Conservation (phyloP, 2,797 vertebrate genomes). For the Hydrophis major region DNA sequence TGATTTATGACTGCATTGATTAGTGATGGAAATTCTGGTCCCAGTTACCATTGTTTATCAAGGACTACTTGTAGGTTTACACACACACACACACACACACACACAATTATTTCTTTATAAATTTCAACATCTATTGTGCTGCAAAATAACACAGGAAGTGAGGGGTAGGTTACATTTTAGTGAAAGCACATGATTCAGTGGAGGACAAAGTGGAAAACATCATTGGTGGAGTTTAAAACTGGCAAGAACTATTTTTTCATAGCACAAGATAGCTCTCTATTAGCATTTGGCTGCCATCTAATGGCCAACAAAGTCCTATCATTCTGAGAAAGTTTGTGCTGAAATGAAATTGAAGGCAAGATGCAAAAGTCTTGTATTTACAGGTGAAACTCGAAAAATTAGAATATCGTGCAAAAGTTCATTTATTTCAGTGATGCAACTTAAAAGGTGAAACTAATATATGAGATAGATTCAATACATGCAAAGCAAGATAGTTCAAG, state of each 20-base stretch:
- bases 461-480: too few relatives aligned
- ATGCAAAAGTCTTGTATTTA: background rate
- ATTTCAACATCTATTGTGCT: background rate
- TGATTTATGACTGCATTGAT: background rate
- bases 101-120: background rate
- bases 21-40: background rate
- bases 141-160: background rate
- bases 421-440: too few relatives aligned
- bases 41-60: background rate
- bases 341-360: background rate
- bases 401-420: too few relatives aligned
- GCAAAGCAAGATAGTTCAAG: too few relatives aligned
- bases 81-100: too few relatives aligned
- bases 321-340: background rate
- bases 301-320: conserved; percentile 35
- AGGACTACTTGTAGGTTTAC: background rate
- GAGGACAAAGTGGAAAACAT: background rate
- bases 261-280: rapidly evolving
- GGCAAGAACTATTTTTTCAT: rapidly evolving
- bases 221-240: background rate
- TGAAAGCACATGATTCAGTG: background rate
- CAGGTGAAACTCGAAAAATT: too few relatives aligned
- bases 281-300: conserved; percentile 49
- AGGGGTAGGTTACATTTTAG: background rate
- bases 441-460: too few relatives aligned